phyloP scores from a whole-genome alignment of 2,888 invertebrate genomes.

The Stegophylla sp. region DNA sequence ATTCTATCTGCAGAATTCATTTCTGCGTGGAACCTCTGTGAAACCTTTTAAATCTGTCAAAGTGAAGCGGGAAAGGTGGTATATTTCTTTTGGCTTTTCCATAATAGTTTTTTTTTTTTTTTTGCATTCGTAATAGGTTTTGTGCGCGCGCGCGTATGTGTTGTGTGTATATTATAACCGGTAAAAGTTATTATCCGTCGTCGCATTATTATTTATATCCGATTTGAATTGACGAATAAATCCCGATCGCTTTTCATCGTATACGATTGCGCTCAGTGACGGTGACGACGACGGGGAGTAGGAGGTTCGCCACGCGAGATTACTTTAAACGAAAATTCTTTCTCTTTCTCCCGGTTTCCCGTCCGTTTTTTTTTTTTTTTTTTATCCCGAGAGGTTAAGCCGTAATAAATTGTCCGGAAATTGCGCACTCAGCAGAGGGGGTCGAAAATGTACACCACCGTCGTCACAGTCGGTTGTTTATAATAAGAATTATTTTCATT shows the following conservation, averaged over 20 bases:
- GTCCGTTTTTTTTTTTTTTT: conserved; percentile 27
- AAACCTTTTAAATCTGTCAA: conserved; percentile 58
- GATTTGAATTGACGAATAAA: conserved; percentile 55
- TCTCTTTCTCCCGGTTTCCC: conserved; percentile 28
- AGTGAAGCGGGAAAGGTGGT: conserved; percentile 13
- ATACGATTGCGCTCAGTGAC: conserved; percentile 5
- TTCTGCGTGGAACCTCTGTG: conserved; percentile 14
- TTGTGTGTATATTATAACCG: conserved; percentile 24
- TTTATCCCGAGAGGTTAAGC: conserved; percentile 46
- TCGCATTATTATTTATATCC: conserved; percentile 56
- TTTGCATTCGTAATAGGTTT: conserved; percentile 45
- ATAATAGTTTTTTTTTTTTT: conserved; percentile 42
- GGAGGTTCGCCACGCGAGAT: conserved; percentile 31
- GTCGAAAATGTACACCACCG: conserved; percentile 1
- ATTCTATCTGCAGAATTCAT: conserved; percentile 36
- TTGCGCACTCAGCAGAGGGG: conserved; percentile 30
- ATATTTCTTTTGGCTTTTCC: conserved; percentile 42
- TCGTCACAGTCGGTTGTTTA: conserved; percentile 49
- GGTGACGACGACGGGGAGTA: neutral
- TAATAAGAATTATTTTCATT: conserved; percentile 57
- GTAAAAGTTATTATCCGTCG: conserved; percentile 51
- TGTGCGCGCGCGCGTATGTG: conserved; percentile 8
- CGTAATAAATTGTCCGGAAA: conserved; percentile 55
- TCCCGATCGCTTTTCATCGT: conserved; percentile 53
- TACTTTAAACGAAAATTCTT: conserved; percentile 49